Percentiles rank a stretch among this genome's conserved stretches.
Conservation (phyloP, 2,113 vertebrate species). For the Neolamprologus longior region DNA sequence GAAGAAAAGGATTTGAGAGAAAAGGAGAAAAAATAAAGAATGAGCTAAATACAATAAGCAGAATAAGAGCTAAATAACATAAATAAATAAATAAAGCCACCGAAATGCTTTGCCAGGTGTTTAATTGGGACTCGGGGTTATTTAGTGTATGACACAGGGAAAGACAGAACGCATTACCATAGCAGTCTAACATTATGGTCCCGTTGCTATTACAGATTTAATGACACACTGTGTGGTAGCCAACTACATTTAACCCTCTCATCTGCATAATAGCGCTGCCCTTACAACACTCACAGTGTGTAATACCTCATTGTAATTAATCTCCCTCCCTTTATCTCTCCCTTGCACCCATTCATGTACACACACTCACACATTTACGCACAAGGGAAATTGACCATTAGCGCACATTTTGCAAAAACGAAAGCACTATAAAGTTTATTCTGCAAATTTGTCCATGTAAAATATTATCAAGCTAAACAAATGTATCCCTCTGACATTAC, state of each 20-base stretch:
- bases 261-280: conserved; percentile 59
- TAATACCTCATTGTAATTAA: conserved; percentile 33
- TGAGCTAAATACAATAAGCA: neutral
- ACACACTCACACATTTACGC: neutral
- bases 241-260: conserved; percentile 42
- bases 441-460: conserved; percentile 8
- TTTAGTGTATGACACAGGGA: neutral
- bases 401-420: conserved; percentile 33
- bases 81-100: neutral
- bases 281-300: conserved; percentile 15
- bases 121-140: conserved; percentile 20
- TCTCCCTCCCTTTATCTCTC: conserved; percentile 27
- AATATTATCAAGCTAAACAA: conserved; percentile 13
- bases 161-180: conserved; percentile 1
- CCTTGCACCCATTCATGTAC: neutral
- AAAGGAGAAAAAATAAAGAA: neutral
- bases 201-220: conserved; percentile 43
- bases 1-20: neutral
- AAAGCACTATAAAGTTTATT: neutral
- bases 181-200: conserved; percentile 26
- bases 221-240: conserved; percentile 43
- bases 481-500: neutral
- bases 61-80: neutral
- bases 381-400: conserved; percentile 2
- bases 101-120: neutral